These are phyloP conservation scores for Drosophila tsacasi DNA, from an alignment of 1,140 invertebrate genomes.

Conservation along the genomic window DNA sequence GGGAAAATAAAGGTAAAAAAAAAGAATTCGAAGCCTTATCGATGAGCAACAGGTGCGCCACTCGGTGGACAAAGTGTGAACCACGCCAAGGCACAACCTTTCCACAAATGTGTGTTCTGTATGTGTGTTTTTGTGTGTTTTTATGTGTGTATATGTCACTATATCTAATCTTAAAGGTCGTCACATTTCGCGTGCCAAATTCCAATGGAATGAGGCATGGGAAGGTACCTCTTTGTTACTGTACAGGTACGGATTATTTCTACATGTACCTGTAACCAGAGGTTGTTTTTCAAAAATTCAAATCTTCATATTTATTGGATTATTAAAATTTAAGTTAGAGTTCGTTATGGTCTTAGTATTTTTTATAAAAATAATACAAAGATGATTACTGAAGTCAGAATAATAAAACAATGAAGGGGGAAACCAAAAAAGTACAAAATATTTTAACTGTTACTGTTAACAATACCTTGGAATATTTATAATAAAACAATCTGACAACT, in stretches of 20 bases:
- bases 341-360: not conserved
- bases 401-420: no score
- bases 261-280: not conserved
- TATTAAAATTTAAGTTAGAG: not conserved
- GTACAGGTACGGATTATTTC: not conserved
- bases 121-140: not conserved
- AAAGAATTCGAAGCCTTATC: constrained; percentile 37
- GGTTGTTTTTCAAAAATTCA: not conserved
- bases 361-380: not conserved
- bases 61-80: constrained; percentile 22
- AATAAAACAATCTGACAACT: no score
- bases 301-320: not conserved
- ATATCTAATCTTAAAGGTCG: constrained; percentile 62
- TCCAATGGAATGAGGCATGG: constrained; percentile 30
- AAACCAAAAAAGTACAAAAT: no score
- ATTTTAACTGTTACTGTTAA: no score
- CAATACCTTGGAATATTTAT: no score
- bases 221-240: not conserved
- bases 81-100: constrained; percentile 19
- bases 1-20: constrained; percentile 7
- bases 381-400: not conserved
- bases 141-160: constrained; percentile 5
- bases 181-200: constrained; percentile 55
- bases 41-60: constrained; percentile 45
- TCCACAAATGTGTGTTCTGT: not conserved